Conservation (phyloP, 1,140 invertebrate genomes). For the Neotoxoptera formosana region DNA sequence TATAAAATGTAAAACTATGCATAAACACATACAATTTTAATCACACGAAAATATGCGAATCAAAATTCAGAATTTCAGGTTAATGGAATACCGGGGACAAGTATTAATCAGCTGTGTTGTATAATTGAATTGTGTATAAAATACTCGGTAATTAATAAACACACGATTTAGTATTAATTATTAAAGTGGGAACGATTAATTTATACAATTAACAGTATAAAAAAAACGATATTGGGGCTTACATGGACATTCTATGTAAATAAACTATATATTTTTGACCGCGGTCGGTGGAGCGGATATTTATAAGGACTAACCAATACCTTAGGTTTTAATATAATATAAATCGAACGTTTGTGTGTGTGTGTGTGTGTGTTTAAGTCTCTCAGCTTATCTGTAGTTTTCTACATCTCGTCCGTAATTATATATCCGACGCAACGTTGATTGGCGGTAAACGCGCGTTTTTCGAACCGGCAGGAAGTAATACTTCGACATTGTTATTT, state of each 20-base stretch:
- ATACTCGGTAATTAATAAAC: not conserved
- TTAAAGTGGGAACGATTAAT: not conserved
- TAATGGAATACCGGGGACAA: not conserved
- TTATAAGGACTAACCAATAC: too few relatives aligned
- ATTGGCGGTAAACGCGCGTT: not conserved
- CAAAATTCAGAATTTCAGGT: too few relatives aligned
- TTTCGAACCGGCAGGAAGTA: not conserved
- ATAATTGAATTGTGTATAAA: not conserved
- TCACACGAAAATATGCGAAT: too few relatives aligned
- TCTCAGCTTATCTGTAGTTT: not conserved
- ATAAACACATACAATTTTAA: not conserved
- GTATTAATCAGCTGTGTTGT: not conserved
- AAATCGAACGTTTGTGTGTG: not conserved
- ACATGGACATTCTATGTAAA: fast-evolving
- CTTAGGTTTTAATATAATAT: not conserved
- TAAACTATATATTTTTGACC: not conserved
- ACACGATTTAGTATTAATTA: not conserved
- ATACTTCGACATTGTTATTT: slow-evolving; percentile 5
- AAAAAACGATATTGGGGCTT: not conserved
- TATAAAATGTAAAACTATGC: not conserved
- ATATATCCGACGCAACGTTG: not conserved
- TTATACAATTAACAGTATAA: not conserved
- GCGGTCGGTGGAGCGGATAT: not conserved
- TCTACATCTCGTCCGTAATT: not conserved
- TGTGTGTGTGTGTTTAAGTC: not conserved